Evolutionary conservation across 2,888 invertebrate genomes (phyloP).

Genomic region (Sinohyriopsis cumingii): DNA sequence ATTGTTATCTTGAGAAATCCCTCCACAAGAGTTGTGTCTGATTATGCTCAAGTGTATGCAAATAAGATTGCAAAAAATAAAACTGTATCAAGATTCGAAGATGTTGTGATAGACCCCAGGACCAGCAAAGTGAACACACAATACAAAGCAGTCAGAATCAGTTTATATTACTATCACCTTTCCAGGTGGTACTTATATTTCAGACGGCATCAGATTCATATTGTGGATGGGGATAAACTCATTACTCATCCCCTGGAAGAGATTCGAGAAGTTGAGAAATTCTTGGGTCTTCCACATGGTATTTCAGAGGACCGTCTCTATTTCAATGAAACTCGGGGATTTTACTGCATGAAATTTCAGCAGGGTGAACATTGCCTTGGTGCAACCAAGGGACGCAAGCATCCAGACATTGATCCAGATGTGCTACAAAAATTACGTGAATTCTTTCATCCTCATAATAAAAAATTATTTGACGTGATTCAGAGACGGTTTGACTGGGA

Average conservation of each 20-base stretch:
- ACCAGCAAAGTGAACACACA: slow-evolving; percentile 71
- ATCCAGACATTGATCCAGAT: slow-evolving; percentile 87
- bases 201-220: slow-evolving; percentile 89
- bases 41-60: slow-evolving; percentile 93
- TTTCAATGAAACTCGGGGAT: slow-evolving; percentile 96
- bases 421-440: slow-evolving; percentile 69
- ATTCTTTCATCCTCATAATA: slow-evolving; percentile 68
- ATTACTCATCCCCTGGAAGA: slow-evolving; percentile 66
- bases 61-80: slow-evolving; percentile 65
- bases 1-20: slow-evolving; percentile 96
- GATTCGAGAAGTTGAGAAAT: slow-evolving; percentile 63
- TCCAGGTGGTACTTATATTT: slow-evolving; percentile 94
- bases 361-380: slow-evolving; percentile 85
- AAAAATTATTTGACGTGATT: slow-evolving; percentile 81
- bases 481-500: slow-evolving; percentile 93
- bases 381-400: slow-evolving; percentile 89
- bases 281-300: slow-evolving; percentile 62
- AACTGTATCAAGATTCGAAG: slow-evolving; percentile 68
- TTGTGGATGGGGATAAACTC: slow-evolving; percentile 81
- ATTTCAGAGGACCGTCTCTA: slow-evolving; percentile 86
- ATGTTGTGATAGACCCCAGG: slow-evolving; percentile 69
- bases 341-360: slow-evolving; percentile 86
- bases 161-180: slow-evolving; percentile 79
- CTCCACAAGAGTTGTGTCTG: slow-evolving; percentile 94
- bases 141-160: slow-evolving; percentile 73